Conservation (phyloP, 2,113 vertebrate genomes). For the Natator depressus region DNA sequence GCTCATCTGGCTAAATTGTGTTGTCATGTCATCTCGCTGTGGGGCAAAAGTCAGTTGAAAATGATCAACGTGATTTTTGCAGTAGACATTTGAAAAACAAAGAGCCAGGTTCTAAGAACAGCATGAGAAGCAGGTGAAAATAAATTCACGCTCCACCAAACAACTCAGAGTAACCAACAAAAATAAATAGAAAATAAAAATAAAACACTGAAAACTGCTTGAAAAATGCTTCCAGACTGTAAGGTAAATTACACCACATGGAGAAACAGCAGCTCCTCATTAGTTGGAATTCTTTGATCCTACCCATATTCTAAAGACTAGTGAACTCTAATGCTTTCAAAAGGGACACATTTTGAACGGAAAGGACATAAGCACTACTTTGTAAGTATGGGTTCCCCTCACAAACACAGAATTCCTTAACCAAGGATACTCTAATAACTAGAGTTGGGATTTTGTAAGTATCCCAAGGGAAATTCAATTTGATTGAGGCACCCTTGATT, state of each 20-base stretch:
- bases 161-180: neutral
- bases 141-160: neutral
- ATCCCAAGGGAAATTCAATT: neutral
- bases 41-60: neutral
- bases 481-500: neutral
- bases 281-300: neutral
- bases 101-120: neutral
- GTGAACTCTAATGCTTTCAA: slow-evolving; percentile 9
- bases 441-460: neutral
- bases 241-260: neutral
- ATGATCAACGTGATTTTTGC: neutral
- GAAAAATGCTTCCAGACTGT: neutral
- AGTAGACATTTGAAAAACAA: neutral
- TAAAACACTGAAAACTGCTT: neutral
- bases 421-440: neutral
- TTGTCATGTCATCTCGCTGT: slow-evolving; percentile 89
- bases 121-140: neutral
- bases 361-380: slow-evolving; percentile 5
- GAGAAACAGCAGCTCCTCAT: neutral
- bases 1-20: slow-evolving; percentile 88
- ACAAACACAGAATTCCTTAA: neutral
- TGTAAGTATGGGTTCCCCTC: neutral
- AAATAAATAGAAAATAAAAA: slow-evolving; percentile 10
- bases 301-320: neutral
- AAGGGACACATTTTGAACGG: slow-evolving; percentile 14